Percentiles rank a stretch among this genome's conserved stretches.
Conservation (phyloP, 2,797 vertebrate genomes). For the Momotus momota region DNA sequence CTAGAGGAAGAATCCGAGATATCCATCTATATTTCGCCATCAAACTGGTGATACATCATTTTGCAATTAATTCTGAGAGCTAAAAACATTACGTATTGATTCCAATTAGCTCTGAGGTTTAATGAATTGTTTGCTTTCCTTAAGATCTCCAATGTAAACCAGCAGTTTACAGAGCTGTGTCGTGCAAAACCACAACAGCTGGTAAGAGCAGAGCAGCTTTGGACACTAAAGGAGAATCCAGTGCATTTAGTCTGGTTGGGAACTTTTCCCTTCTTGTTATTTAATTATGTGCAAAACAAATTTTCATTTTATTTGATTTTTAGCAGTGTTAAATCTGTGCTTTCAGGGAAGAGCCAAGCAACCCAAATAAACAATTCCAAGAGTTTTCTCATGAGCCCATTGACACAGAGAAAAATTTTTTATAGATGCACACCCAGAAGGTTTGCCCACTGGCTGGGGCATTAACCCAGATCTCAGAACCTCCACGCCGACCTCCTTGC, state of each 20-base stretch:
- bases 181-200: not conserved
- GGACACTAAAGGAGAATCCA: not conserved
- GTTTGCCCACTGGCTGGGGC: not conserved
- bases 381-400: not conserved
- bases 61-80: constrained; percentile 70
- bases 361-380: not conserved
- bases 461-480: not conserved
- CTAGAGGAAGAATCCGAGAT: constrained; percentile 49
- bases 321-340: not conserved
- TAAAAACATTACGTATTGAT: constrained; percentile 74
- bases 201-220: not conserved
- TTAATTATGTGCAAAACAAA: not conserved
- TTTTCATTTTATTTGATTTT: not conserved
- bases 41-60: constrained; percentile 63
- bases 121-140: constrained; percentile 71
- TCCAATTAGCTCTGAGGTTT: constrained; percentile 67
- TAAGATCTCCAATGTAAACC: not conserved
- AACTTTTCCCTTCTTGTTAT: not conserved
- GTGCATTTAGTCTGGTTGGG: not conserved
- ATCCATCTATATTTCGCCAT: constrained; percentile 63
- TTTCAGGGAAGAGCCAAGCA: not conserved
- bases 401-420: not conserved
- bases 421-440: not conserved
- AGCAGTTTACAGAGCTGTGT: not conserved
- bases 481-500: not conserved